phyloP scores from a whole-genome alignment of 2,113 vertebrate genomes.

The Chaetodon trifascialis region DNA sequence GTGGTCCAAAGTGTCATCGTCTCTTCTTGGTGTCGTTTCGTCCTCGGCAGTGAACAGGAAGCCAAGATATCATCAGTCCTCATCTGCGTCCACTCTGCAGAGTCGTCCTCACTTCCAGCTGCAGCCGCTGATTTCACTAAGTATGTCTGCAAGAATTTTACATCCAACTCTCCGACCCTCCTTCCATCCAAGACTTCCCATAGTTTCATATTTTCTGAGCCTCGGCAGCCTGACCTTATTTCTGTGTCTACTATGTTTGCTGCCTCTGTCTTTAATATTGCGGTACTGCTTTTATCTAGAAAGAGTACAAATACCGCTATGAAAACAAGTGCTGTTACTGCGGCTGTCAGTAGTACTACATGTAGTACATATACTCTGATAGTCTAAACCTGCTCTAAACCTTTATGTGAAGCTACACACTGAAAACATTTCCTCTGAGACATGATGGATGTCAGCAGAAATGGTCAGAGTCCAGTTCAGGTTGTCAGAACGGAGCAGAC shows the following conservation, averaged over 20 bases:
- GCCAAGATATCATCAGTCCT: not conserved
- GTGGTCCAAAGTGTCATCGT: not conserved
- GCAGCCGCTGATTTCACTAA: not conserved
- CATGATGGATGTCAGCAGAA: too few relatives aligned
- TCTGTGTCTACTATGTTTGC: not conserved
- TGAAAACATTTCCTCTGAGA: too few relatives aligned
- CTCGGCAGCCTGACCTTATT: not conserved
- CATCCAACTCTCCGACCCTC: not conserved
- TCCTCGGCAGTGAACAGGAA: not conserved
- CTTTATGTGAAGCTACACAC: too few relatives aligned
- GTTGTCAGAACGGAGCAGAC: not conserved
- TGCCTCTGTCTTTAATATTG: too few relatives aligned
- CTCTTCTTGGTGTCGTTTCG: too few relatives aligned
- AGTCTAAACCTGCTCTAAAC: too few relatives aligned
- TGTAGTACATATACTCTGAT: too few relatives aligned
- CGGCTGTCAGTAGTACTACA: too few relatives aligned
- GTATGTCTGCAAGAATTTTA: not conserved
- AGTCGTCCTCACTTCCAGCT: not conserved
- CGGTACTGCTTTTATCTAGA: too few relatives aligned
- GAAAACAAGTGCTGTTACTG: too few relatives aligned
- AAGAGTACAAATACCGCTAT: too few relatives aligned
- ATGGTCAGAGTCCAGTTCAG: too few relatives aligned
- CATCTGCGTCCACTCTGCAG: not conserved
- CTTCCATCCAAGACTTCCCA: not conserved
- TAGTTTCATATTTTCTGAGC: not conserved